These are phyloP conservation scores for Trematocara zebra DNA, from an alignment of 2,113 vertebrate species.

Conservation along the genomic window DNA sequence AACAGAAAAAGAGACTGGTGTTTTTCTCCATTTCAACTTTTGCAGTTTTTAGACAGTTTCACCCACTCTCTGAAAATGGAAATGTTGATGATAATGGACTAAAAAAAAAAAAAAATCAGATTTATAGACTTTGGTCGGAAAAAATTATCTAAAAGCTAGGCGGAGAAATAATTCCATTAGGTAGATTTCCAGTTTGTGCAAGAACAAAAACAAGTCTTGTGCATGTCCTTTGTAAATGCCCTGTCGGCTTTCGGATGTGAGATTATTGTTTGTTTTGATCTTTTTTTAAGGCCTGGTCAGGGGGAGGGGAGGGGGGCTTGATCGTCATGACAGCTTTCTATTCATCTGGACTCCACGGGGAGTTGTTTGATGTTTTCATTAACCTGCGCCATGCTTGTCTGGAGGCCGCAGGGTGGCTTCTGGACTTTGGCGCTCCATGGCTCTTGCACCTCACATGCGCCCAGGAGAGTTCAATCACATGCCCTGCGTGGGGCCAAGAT, in stretches of 20 bases:
- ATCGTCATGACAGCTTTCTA: conserved; percentile 15
- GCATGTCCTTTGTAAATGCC: neutral
- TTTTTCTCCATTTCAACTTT: neutral
- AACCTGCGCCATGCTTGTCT: conserved; percentile 47
- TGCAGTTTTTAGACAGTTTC: neutral
- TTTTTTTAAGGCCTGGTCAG: neutral
- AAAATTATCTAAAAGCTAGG: neutral
- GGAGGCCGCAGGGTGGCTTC: conserved; percentile 23
- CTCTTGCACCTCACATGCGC: conserved; percentile 27
- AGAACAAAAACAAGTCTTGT: neutral
- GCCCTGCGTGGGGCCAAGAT: conserved; percentile 24
- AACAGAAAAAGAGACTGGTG: neutral
- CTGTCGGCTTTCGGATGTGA: neutral
- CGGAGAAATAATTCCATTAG: neutral
- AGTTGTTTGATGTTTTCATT: conserved; percentile 69
- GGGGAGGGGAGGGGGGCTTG: neutral
- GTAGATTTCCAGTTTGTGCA: neutral
- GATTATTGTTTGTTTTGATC: conserved; percentile 33
- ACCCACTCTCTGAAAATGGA: neutral
- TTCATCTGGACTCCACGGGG: conserved; percentile 30
- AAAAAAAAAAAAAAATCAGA: conserved; percentile 1
- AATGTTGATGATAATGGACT: conserved; percentile 2
- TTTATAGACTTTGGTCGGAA: neutral
- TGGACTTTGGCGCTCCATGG: conserved; percentile 33
- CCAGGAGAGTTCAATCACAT: conserved; percentile 65